These are phyloP conservation scores for Eristalinus sepulchralis DNA, from an alignment of 2,888 invertebrate genomes.

Conservation along the genomic window DNA sequence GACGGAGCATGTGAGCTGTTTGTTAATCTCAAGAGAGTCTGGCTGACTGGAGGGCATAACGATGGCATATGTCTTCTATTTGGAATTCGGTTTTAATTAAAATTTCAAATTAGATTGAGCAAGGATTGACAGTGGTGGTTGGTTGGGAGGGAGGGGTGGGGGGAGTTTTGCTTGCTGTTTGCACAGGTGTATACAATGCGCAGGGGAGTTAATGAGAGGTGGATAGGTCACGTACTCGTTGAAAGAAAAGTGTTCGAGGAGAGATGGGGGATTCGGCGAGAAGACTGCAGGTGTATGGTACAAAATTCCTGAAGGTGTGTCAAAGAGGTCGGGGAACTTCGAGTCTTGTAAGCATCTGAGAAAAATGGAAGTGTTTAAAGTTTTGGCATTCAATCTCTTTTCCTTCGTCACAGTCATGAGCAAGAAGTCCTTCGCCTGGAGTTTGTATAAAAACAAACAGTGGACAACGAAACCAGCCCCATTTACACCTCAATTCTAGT, in stretches of 20 bases:
- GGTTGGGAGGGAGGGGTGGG: background rate
- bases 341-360: no score
- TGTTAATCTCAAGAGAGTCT: slow-evolving; percentile 16
- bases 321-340: no score
- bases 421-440: no score
- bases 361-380: no score
- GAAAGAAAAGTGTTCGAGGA: background rate
- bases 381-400: no score
- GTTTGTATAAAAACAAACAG: no score
- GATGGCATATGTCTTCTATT: slow-evolving; percentile 1
- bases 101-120: slow-evolving; percentile 41
- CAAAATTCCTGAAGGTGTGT: no score
- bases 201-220: background rate
- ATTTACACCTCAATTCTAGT: no score
- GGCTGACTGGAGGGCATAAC: background rate
- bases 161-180: background rate
- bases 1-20: slow-evolving; percentile 31
- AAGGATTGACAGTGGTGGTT: background rate
- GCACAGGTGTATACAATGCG: background rate
- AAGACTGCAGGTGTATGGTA: background rate
- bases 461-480: no score
- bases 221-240: background rate
- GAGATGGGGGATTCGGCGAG: background rate
- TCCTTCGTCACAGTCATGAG: no score
- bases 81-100: slow-evolving; percentile 34